phyloP scores from a whole-genome alignment of 2,113 vertebrate genomes.

The Pangasianodon hypophthalmus region DNA sequence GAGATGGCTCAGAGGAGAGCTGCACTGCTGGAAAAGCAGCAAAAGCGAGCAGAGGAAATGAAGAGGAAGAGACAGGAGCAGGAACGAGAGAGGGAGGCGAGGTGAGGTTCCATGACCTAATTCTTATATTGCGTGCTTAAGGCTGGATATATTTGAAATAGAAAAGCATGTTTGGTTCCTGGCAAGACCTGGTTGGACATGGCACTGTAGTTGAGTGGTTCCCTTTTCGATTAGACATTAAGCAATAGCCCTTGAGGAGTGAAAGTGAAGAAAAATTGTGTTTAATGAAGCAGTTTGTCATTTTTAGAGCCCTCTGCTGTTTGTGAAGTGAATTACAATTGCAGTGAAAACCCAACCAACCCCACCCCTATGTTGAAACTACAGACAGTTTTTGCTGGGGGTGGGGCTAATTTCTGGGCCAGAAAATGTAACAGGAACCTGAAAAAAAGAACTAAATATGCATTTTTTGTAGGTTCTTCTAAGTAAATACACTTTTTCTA shows the following conservation, averaged over 20 bases:
- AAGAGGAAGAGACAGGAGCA: slow-evolving; percentile 81
- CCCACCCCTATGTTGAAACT: background rate
- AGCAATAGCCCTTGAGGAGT: background rate
- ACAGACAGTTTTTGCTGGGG: background rate
- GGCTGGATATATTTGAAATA: background rate
- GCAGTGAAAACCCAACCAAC: background rate
- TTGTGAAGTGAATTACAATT: background rate
- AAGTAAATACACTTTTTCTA: too few species aligned
- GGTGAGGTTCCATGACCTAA: slow-evolving; percentile 61
- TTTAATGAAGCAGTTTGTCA: background rate
- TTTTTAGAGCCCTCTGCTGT: background rate
- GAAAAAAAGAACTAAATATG: background rate
- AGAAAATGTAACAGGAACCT: background rate
- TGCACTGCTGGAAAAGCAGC: slow-evolving; percentile 84
- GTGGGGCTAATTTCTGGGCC: background rate
- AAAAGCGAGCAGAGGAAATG: slow-evolving; percentile 83
- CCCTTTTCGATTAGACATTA: background rate
- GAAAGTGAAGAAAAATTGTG: background rate
- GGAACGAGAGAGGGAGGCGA: slow-evolving; percentile 84
- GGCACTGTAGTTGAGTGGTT: background rate
- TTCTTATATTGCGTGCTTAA: background rate
- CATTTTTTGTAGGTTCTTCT: too few species aligned
- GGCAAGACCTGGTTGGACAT: background rate
- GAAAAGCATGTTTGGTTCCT: background rate
- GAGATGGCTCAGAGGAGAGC: slow-evolving; percentile 87